phyloP scores from a whole-genome alignment of 2,888 invertebrate species.

The Polydrusus cervinus region DNA sequence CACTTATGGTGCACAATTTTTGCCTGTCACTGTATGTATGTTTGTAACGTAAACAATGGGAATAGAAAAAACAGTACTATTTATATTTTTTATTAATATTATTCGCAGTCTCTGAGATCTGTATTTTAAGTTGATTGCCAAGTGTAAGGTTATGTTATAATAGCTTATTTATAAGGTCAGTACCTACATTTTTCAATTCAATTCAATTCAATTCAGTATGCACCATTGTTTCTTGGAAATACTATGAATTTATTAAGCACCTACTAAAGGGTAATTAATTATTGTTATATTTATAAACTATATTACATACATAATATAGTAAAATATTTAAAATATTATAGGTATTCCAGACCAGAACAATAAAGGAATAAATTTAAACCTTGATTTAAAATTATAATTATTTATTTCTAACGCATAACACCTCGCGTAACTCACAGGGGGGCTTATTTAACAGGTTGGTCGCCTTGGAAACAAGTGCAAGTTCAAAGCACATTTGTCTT shows the following conservation, averaged over 20 bases:
- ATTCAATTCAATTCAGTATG: conserved; percentile 10
- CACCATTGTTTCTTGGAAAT: conserved; percentile 14
- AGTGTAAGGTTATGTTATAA: conserved; percentile 21
- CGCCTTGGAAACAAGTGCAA: conserved; percentile 42
- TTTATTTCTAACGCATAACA: conserved; percentile 38
- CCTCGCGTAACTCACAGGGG: conserved; percentile 28
- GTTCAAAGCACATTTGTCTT: conserved; percentile 30
- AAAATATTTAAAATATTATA: not conserved
- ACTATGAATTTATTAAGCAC: conserved; percentile 14
- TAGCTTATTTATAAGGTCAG: not conserved
- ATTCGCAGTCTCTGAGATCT: not conserved
- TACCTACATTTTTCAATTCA: conserved; percentile 7
- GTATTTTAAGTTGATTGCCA: conserved; percentile 6
- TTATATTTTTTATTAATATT: not conserved
- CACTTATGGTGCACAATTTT: not conserved
- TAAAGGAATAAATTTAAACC: conserved; percentile 2
- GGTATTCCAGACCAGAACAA: conserved; percentile 31
- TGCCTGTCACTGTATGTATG: not conserved
- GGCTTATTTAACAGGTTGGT: conserved; percentile 47
- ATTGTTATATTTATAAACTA: conserved; percentile 9
- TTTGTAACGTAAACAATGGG: conserved; percentile 1
- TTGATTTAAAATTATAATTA: conserved; percentile 48
- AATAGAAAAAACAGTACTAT: not conserved
- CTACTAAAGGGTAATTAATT: conserved; percentile 2
- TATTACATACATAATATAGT: conserved; percentile 24